Evolutionary conservation across 2,888 invertebrate genomes (phyloP).

Genomic region (Steinernema scapterisci): DNA sequence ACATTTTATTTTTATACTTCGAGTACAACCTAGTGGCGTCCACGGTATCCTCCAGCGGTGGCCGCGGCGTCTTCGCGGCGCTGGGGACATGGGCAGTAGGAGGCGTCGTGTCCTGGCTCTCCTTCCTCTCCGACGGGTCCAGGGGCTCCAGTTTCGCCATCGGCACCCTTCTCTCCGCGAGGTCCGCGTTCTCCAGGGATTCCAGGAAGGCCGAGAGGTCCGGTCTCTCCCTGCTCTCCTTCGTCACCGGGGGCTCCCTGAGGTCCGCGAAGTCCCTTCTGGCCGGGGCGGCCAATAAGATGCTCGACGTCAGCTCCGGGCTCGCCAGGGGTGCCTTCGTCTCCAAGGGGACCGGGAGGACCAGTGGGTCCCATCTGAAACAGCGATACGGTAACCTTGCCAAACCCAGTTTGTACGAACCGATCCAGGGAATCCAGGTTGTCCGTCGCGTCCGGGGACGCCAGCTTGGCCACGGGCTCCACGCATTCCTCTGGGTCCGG

Average conservation of each 20-base stretch:
- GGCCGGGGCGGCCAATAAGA: slow-evolving; percentile 57
- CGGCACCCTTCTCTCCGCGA: slow-evolving; percentile 56
- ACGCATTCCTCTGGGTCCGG: slow-evolving; percentile 54
- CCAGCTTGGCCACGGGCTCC: slow-evolving; percentile 61
- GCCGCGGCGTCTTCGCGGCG: slow-evolving; percentile 37
- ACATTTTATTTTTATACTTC: neutral
- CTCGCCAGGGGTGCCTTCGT: slow-evolving; percentile 55
- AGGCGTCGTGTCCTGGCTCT: slow-evolving; percentile 54
- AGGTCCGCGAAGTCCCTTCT: slow-evolving; percentile 56
- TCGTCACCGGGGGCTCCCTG: slow-evolving; percentile 58
- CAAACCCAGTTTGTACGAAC: neutral
- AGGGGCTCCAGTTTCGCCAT: slow-evolving; percentile 40
- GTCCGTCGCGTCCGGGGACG: slow-evolving; percentile 58
- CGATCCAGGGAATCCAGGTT: slow-evolving; percentile 58
- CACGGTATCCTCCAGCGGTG: neutral
- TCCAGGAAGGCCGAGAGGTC: slow-evolving; percentile 48
- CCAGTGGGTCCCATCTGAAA: slow-evolving; percentile 49
- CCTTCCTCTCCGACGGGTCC: slow-evolving; percentile 46
- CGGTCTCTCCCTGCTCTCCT: slow-evolving; percentile 39
- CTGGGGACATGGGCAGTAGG: slow-evolving; percentile 30
- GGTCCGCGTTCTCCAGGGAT: slow-evolving; percentile 59
- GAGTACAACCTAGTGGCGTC: slow-evolving; percentile 1
- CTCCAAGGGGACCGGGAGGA: slow-evolving; percentile 55
- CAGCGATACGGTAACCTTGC: neutral
- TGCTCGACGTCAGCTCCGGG: slow-evolving; percentile 59